These are phyloP conservation scores for Vanessa atalanta DNA, from an alignment of 1,140 invertebrate genomes.

Conservation along the genomic window DNA sequence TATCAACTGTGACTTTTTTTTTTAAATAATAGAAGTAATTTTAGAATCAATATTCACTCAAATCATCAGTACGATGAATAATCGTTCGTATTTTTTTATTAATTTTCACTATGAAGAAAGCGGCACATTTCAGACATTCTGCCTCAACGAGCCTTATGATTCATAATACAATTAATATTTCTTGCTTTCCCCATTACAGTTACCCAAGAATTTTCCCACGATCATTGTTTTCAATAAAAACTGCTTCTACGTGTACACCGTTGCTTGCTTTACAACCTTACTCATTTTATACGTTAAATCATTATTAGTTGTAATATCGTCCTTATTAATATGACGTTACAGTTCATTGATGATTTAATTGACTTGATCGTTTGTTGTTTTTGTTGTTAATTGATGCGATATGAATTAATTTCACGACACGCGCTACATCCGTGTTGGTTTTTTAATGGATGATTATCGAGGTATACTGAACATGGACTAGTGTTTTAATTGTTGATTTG, in stretches of 20 bases:
- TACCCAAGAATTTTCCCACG: conserved; percentile 67
- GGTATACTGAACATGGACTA: neutral
- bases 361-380: conserved; percentile 22
- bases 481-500: conserved; percentile 5
- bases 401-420: conserved; percentile 59
- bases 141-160: conserved; percentile 40
- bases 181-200: conserved; percentile 65
- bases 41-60: neutral
- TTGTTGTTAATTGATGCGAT: conserved; percentile 50
- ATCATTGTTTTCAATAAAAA: conserved; percentile 66
- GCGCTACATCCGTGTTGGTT: conserved; percentile 53
- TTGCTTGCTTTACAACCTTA: conserved; percentile 45
- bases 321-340: conserved; percentile 15
- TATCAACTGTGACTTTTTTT: no score
- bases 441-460: conserved; percentile 37
- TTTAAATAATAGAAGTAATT: no score
- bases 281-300: neutral
- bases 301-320: conserved; percentile 22
- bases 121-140: conserved; percentile 23
- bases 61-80: neutral
- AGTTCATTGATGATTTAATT: conserved; percentile 8
- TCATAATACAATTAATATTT: conserved; percentile 54
- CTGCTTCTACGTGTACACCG: conserved; percentile 44
- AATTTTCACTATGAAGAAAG: conserved; percentile 23
- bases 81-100: neutral